These are phyloP conservation scores for Musca domestica DNA, from an alignment of 1,140 invertebrate species.

Conservation along the genomic window DNA sequence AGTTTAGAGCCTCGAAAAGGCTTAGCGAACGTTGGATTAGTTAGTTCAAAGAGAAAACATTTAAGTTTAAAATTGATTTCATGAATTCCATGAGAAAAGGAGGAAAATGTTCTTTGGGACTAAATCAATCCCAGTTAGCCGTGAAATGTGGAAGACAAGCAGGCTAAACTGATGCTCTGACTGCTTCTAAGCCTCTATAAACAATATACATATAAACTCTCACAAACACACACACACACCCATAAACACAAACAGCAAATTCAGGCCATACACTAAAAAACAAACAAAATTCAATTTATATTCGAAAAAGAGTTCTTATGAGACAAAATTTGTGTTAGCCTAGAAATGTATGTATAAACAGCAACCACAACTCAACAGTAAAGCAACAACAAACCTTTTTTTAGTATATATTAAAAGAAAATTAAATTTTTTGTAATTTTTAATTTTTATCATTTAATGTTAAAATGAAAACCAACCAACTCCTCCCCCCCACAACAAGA, in stretches of 20 bases:
- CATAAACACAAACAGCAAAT: constrained; percentile 10
- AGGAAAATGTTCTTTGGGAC: no score
- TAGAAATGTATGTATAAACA: constrained; percentile 1
- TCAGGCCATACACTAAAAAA: background rate
- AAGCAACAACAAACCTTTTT: background rate
- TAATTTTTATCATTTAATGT: constrained; percentile 22
- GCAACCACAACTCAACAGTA: background rate
- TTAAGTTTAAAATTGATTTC: no score
- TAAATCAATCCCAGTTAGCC: no score
- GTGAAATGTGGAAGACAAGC: no score
- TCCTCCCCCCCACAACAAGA: background rate
- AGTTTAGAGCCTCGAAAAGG: no score
- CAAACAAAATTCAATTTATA: background rate
- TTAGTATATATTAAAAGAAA: constrained; percentile 13
- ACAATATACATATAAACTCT: background rate
- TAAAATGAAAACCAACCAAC: constrained; percentile 1
- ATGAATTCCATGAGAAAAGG: no score
- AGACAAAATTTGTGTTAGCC: constrained; percentile 21
- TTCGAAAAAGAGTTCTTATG: constrained; percentile 12
- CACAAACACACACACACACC: background rate
- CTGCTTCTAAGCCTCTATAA: no score
- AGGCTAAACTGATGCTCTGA: no score
- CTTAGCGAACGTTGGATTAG: no score
- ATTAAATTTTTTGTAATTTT: constrained; percentile 21
- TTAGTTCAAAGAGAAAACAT: no score